Percentiles rank a stretch among this genome's conserved stretches.
Conservation (phyloP, 2,113 vertebrate species). For the Pavo muticus region DNA sequence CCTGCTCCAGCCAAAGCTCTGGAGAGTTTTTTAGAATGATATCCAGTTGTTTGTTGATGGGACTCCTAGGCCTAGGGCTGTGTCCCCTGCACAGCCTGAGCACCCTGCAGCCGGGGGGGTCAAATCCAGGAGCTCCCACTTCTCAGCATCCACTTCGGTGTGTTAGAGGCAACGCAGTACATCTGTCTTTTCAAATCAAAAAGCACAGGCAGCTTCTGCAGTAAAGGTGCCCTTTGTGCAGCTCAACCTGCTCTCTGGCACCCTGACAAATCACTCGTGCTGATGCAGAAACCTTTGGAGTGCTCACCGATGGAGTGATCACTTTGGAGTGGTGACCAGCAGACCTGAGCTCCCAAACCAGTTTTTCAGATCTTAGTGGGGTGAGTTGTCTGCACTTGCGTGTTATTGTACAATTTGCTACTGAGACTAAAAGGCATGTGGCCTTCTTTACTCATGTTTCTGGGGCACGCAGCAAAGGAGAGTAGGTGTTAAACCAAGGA, state of each 20-base stretch:
- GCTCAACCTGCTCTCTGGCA: background rate
- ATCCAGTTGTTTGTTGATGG: background rate
- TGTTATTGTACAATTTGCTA: background rate
- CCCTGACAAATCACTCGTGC: background rate
- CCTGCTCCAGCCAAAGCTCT: background rate
- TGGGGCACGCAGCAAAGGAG: slow-evolving; percentile 24
- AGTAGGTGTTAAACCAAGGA: slow-evolving; percentile 27
- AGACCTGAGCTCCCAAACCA: background rate
- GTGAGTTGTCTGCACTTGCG: background rate
- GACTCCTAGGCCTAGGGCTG: background rate
- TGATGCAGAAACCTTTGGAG: background rate
- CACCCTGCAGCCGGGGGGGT: background rate
- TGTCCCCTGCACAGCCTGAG: background rate
- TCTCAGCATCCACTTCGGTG: background rate
- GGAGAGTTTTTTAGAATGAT: background rate
- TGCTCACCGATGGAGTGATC: rapidly evolving
- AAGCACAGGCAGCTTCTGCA: background rate
- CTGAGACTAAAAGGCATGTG: background rate
- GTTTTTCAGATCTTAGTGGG: background rate
- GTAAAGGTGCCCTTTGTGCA: background rate
- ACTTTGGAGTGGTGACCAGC: background rate
- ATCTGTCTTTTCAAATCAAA: background rate
- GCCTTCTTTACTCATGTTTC: background rate
- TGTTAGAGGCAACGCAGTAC: background rate
- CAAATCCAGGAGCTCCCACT: background rate